Evolutionary conservation across 2,888 invertebrate species (phyloP).

Genomic region (Dastarcus helophoroides): DNA sequence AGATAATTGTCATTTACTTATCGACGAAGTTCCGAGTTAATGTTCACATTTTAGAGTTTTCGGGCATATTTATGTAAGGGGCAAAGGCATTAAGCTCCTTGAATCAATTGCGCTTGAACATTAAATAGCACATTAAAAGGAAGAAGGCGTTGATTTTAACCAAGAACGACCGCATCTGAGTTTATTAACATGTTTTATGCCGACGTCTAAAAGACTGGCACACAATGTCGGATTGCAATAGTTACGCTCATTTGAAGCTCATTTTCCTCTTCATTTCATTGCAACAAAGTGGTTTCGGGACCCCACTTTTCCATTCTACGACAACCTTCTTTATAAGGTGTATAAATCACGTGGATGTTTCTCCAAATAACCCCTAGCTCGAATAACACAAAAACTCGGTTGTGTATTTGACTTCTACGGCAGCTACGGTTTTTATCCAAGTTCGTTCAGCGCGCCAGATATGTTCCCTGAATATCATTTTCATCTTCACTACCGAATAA

Average conservation of each 20-base stretch:
- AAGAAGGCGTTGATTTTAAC: constrained; percentile 6
- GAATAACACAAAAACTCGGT: too few relatives aligned
- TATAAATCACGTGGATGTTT: constrained; percentile 35
- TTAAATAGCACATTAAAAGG: constrained; percentile 13
- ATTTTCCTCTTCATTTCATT: constrained; percentile 37
- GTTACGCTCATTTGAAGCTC: constrained; percentile 33
- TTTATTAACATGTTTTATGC: constrained; percentile 23
- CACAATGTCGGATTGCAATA: constrained; percentile 30
- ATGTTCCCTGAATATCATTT: too few relatives aligned
- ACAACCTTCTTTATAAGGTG: constrained; percentile 35
- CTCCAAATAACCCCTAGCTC: too few relatives aligned
- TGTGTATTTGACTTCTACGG: too few relatives aligned
- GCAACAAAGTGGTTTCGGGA: constrained; percentile 35
- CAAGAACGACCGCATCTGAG: constrained; percentile 3
- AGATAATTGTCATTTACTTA: too few relatives aligned
- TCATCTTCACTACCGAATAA: too few relatives aligned
- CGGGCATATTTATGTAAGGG: neutral
- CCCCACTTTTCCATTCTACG: constrained; percentile 30
- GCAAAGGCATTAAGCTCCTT: constrained; percentile 12
- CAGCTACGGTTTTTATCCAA: too few relatives aligned
- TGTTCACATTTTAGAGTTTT: too few relatives aligned
- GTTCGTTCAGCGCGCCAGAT: too few relatives aligned
- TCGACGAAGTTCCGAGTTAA: too few relatives aligned
- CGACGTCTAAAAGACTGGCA: constrained; percentile 16
- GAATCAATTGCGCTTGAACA: constrained; percentile 14